Base-by-base conservation (phyloP, 2,888 invertebrate species). In the Lysandra bellargus region DNA sequence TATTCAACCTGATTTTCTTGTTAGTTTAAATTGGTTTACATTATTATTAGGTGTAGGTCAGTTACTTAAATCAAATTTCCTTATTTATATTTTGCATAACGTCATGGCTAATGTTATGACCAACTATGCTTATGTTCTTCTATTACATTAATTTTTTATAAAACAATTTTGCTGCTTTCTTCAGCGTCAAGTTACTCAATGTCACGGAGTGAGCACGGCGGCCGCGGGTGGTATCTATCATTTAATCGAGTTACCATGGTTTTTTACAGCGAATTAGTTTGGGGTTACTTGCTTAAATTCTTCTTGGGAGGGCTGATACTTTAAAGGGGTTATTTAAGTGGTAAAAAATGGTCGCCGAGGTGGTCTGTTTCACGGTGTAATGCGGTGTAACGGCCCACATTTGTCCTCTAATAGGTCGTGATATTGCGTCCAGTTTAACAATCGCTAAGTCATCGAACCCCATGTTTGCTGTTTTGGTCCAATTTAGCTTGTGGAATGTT, bases 331-430 rank as follows among this genome's bases (percentile, higher is more conserved):
- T 83, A 85, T 83, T 85, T 85, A 86, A 87, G 84, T 86, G 86
- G 86, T 87, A 91, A 93, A 94, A 94, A 92, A 87, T 84, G 82
- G 82, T 86, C 84, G 83, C 86, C 84, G 84, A 84, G 93, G 94
- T 93, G 93, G 94, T 91, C 94, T 87, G 86, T 93, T 91, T 93
- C 92, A 94, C 91, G 94, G 88, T 88, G 85, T 92, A 92, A 92
- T 84, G 85, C 82, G 85, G 87, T 90, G 91, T 87, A 85, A 87
- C 92, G 88, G 83, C 83, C 82, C 87, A 84, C 88, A 86, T 88
- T 93, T 93, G 92, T 91, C 85, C 82, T 78, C 89, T 93, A 93
- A 93, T 92, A 91, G 89, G 84, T 88, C 91, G 89, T 89, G 93
- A 88, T 92, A 93, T 92, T 90, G 89, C 88, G 87, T 88, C 86